A percentile compares a stretch with the other conserved stretches of the same genome.
These are phyloP conservation scores for Falco novaeseelandiae DNA, from an alignment of 2,797 vertebrate genomes.

Conservation along the genomic window DNA sequence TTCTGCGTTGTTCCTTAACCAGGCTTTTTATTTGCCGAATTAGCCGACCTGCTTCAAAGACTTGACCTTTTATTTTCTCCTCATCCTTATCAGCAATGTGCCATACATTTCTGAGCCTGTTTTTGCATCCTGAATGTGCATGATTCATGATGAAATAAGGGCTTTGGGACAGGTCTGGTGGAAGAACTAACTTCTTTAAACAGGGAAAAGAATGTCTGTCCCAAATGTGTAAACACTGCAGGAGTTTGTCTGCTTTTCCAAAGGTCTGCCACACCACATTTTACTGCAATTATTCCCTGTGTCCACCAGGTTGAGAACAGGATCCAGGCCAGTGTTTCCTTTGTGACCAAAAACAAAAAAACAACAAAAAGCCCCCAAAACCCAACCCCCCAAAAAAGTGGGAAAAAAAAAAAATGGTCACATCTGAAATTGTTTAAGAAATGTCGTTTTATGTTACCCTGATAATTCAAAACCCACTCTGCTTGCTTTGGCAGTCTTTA, in stretches of 20 bases:
- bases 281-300: not conserved
- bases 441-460: not conserved
- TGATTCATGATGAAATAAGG: conserved; percentile 89
- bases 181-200: conserved; percentile 84
- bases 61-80: conserved; percentile 89
- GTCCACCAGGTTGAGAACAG: not conserved
- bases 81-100: conserved; percentile 88
- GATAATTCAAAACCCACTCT: not conserved
- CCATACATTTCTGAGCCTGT: conserved; percentile 86
- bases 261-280: not conserved
- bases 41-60: conserved; percentile 75
- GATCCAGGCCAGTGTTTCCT: conserved; percentile 75
- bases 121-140: conserved; percentile 90
- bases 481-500: not conserved
- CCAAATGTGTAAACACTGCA: conserved; percentile 78
- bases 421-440: not conserved
- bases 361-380: not conserved
- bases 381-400: no score
- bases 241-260: not conserved
- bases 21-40: conserved; percentile 80
- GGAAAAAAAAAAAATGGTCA: not conserved
- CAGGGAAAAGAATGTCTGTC: conserved; percentile 85
- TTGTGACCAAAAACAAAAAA: conserved; percentile 83
- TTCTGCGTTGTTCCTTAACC: conserved; percentile 67
- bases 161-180: conserved; percentile 86